Conservation (phyloP, 2,113 vertebrate genomes). For the Oryzias javanicus region DNA sequence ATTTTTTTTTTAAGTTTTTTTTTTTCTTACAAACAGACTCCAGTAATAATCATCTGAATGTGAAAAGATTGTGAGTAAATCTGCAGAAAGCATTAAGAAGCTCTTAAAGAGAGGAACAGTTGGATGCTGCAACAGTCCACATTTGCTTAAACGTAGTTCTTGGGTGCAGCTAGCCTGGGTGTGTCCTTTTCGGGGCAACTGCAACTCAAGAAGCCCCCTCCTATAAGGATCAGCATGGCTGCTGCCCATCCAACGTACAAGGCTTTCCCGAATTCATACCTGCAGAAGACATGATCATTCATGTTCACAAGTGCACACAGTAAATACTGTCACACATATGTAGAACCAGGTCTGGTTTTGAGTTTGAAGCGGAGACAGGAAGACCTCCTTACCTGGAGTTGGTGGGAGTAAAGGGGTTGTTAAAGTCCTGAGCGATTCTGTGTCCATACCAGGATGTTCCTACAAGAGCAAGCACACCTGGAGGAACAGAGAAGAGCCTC, state of each 20-base stretch:
- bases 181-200: conserved; percentile 76
- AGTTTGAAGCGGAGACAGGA: too few relatives aligned
- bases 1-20: too few relatives aligned
- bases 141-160: conserved; percentile 75
- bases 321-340: too few relatives aligned
- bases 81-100: too few relatives aligned
- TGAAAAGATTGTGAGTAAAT: too few relatives aligned
- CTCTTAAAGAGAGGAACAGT: background rate
- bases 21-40: too few relatives aligned
- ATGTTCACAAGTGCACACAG: too few relatives aligned
- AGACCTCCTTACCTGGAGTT: conserved; percentile 84
- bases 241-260: conserved; percentile 92
- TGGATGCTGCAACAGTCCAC: conserved; percentile 48
- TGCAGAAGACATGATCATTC: conserved; percentile 45
- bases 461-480: conserved; percentile 84
- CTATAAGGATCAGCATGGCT: conserved; percentile 82
- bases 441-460: conserved; percentile 91
- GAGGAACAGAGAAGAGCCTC: conserved; percentile 6
- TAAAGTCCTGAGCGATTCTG: conserved; percentile 85
- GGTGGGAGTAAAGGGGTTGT: conserved; percentile 85
- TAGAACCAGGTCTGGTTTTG: too few relatives aligned
- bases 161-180: conserved; percentile 74
- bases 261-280: conserved; percentile 93
- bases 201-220: conserved; percentile 89
- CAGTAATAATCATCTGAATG: too few relatives aligned